These are phyloP conservation scores for Archocentrus centrarchus DNA, from an alignment of 2,113 vertebrate species.

Conservation along the genomic window DNA sequence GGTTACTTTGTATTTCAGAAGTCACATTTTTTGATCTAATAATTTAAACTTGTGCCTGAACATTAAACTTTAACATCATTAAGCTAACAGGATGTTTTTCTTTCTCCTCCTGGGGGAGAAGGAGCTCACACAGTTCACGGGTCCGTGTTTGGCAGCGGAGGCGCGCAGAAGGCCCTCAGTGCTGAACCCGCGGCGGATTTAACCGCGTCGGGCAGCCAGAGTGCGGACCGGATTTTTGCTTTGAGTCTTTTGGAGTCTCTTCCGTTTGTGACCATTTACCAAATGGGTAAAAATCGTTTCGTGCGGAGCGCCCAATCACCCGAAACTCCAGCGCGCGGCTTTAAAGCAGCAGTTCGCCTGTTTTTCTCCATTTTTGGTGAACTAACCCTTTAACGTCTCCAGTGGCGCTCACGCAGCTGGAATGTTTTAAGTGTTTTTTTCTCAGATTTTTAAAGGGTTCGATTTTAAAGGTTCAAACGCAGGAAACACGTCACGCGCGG, in stretches of 20 bases:
- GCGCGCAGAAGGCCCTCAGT: background rate
- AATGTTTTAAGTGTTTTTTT: background rate
- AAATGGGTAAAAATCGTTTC: background rate
- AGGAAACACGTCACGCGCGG: background rate
- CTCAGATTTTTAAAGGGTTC: constrained; percentile 10
- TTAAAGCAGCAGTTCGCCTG: no score
- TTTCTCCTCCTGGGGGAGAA: background rate
- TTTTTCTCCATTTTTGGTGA: no score
- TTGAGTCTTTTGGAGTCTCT: background rate
- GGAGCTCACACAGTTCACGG: background rate
- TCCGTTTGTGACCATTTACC: no score
- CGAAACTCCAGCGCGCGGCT: no score
- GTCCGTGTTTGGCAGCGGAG: background rate
- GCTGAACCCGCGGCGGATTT: fast-evolving
- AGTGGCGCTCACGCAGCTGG: background rate
- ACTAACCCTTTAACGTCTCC: no score
- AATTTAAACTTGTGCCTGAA: fast-evolving
- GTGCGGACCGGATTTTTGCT: background rate
- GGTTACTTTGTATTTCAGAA: no score
- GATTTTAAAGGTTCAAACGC: background rate
- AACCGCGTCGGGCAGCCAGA: background rate
- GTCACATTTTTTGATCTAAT: no score
- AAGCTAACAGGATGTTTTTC: background rate
- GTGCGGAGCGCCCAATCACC: no score
- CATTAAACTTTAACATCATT: fast-evolving